Conservation (phyloP, 2,797 vertebrate genomes). For the Propithecus deckenii region DNA sequence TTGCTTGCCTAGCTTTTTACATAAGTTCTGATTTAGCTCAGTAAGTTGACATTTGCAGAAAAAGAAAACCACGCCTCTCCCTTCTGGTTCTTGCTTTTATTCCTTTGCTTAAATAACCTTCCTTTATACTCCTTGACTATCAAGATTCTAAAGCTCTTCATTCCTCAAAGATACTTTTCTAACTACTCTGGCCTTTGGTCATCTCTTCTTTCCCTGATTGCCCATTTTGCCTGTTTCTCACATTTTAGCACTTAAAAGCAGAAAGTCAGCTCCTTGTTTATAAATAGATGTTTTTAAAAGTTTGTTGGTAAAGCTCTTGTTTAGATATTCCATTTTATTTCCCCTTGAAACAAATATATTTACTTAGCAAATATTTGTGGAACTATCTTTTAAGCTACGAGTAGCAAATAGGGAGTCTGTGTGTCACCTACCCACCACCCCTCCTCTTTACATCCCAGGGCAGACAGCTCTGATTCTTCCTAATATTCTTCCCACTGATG, state of each 20-base stretch:
- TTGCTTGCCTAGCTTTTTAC: slow-evolving; percentile 24
- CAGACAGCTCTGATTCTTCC: background rate
- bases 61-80: background rate
- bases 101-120: background rate
- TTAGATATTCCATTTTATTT: background rate
- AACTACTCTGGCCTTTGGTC: background rate
- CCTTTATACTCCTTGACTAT: background rate
- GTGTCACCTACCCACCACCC: accelerated
- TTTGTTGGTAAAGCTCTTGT: background rate
- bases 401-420: background rate
- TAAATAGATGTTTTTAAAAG: background rate
- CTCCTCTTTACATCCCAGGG: background rate
- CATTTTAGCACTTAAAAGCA: background rate
- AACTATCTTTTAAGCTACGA: background rate
- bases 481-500: background rate
- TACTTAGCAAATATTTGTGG: background rate
- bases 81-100: background rate
- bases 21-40: background rate
- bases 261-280: background rate
- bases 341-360: background rate
- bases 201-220: background rate
- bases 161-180: background rate
- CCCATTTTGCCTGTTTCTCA: background rate
- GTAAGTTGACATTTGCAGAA: background rate
- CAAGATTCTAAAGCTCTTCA: background rate